Evolutionary conservation across 2,113 vertebrate genomes (phyloP), one percentile per base, ranked within the genome.

Genomic region (Saccopteryx leptura): DNA sequence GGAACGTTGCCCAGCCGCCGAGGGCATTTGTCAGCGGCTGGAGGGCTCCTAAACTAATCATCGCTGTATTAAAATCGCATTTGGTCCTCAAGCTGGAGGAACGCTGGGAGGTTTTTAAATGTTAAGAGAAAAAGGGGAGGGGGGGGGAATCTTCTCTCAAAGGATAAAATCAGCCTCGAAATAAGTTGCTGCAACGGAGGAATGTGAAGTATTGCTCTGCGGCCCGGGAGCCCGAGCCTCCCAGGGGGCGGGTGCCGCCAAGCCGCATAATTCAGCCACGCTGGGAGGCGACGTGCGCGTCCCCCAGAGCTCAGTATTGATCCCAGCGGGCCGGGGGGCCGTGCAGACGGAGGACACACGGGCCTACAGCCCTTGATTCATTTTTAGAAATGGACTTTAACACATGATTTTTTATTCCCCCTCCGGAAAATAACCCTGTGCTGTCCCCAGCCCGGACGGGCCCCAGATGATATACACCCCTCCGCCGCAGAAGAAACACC

Each of bases 31-130:
- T 93, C 93, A 93, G 94, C 7, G 94, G 93, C 88, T 90, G 93
- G 95, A 97, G 93, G 89, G 94, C 95, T 97, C 94, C 93, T 75
- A 86, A 95, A 96, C 87, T 60, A 96, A 97, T 97, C 39, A 93
- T 80, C 21, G 9, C 58, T 75, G 79, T 92, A 97, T 95, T 97
- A 95, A 97, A 97, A 95, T 95, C 76, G 0, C 72, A 96, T 96
- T 93, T 93, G 87, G 80, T 81, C 84, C 87, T 90, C 75, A 66
- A 94, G 93, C 93, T 85, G 75, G 54, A 93, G 76, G 87, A 88
- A 93, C 39, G 1, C 69, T 52, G 75, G 75, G 89, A 96, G 90
- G 94, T 88, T 97, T 97, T 92, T 97, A 96, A 96, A 96, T 48
- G 24, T 90, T 95, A 93, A 95, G 80, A 93, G 91, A 80, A 91